Evolutionary conservation across 1,140 invertebrate species (phyloP).

Genomic region (Pararge aegeria): DNA sequence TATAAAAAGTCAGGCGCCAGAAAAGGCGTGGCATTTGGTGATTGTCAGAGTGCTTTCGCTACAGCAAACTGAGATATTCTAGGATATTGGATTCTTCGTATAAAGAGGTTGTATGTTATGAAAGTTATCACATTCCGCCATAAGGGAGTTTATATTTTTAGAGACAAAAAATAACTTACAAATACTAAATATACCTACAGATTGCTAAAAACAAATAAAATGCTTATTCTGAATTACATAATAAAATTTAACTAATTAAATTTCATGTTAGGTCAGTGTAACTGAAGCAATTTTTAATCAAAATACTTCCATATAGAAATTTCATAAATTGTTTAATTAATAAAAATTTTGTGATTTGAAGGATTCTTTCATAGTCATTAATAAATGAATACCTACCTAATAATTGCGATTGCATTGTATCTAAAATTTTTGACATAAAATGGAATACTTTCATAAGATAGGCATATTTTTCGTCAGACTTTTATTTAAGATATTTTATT

Average conservation of each 20-base stretch:
- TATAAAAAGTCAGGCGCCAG: slow-evolving; percentile 21
- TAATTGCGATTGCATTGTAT: too few species aligned
- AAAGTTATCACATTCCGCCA: slow-evolving; percentile 8
- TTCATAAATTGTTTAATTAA: neutral
- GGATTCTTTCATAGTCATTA: neutral
- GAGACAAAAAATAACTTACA: too few species aligned
- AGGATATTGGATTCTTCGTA: slow-evolving; percentile 21
- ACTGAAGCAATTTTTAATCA: neutral
- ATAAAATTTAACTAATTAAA: too few species aligned
- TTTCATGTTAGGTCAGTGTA: too few species aligned
- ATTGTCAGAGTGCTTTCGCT: slow-evolving; percentile 20
- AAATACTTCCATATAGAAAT: neutral
- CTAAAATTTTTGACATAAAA: too few species aligned
- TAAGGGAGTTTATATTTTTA: neutral
- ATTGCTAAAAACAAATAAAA: too few species aligned
- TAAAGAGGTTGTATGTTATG: slow-evolving; percentile 9
- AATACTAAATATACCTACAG: neutral
- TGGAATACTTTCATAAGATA: too few species aligned
- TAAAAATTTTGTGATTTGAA: neutral
- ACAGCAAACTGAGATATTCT: slow-evolving; percentile 22
- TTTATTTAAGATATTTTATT: too few species aligned
- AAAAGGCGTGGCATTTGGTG: slow-evolving; percentile 25
- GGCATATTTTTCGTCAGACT: too few species aligned
- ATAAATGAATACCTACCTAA: too few species aligned
- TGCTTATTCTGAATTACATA: too few species aligned